Conservation (phyloP, 2,888 invertebrate species). For the Pyralis farinalis region DNA sequence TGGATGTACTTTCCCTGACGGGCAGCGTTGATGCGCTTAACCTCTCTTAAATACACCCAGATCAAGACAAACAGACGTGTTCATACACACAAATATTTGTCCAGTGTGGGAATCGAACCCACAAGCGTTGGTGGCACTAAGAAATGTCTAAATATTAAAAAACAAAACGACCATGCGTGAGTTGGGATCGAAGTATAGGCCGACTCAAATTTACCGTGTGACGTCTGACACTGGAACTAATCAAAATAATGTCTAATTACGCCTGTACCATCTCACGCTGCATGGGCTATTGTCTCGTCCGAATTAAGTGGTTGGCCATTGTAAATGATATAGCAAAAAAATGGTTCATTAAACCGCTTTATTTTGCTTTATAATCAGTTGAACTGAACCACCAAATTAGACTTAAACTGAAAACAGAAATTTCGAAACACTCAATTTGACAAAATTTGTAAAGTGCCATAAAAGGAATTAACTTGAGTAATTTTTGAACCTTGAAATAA, state of each 20-base stretch:
- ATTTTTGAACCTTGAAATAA: background rate
- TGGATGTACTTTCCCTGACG: no score
- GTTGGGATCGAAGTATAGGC: no score
- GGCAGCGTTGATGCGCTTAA: no score
- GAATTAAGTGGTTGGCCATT: slow-evolving; percentile 28
- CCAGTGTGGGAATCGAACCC: no score
- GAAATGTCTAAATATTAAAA: no score
- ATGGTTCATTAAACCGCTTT: slow-evolving; percentile 18
- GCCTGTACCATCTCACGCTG: slow-evolving; percentile 39
- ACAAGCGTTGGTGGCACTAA: no score
- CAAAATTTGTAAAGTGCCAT: background rate
- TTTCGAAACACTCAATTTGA: background rate
- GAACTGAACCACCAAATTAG: background rate
- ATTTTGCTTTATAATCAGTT: slow-evolving; percentile 11
- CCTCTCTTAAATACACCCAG: no score
- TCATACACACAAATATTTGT: no score
- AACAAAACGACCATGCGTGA: no score
- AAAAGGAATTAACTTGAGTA: background rate
- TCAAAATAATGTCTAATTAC: slow-evolving; percentile 19
- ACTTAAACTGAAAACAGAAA: no score
- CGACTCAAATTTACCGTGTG: background rate
- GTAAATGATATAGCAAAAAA: slow-evolving; percentile 31
- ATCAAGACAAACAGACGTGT: no score
- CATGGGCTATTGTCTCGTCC: slow-evolving; percentile 37
- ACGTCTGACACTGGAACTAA: slow-evolving; percentile 16